These are phyloP conservation scores for Drosophila niveifrons DNA, from an alignment of 2,888 invertebrate genomes.

Conservation along the genomic window DNA sequence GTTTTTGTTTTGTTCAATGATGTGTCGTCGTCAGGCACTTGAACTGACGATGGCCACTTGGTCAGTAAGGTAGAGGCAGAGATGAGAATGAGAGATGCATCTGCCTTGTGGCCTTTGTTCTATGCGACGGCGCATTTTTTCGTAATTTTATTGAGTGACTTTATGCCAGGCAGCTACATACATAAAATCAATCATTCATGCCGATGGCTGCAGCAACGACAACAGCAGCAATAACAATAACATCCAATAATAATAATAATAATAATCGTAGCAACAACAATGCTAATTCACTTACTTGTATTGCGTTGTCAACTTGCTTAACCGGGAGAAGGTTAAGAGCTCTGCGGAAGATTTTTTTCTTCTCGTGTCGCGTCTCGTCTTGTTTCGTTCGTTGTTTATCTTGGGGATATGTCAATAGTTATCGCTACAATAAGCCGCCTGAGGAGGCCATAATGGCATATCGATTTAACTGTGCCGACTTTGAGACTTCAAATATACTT, in stretches of 20 bases:
- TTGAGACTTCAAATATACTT: conserved; percentile 30
- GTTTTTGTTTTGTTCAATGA: conserved; percentile 45
- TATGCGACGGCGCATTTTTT: conserved; percentile 73
- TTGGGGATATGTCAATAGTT: conserved; percentile 68
- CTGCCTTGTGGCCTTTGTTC: conserved; percentile 67
- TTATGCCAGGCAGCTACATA: conserved; percentile 75
- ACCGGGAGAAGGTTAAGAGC: conserved; percentile 64
- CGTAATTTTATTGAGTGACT: conserved; percentile 79
- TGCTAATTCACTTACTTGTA: conserved; percentile 50
- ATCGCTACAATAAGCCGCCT: conserved; percentile 51
- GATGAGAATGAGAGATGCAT: conserved; percentile 54
- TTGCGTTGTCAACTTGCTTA: conserved; percentile 54
- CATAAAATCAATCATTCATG: conserved; percentile 76
- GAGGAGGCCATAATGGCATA: conserved; percentile 53
- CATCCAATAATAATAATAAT: conserved; percentile 44
- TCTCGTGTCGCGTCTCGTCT: conserved; percentile 39
- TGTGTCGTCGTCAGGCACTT: conserved; percentile 55
- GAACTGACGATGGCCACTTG: conserved; percentile 66
- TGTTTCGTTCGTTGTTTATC: conserved; percentile 63
- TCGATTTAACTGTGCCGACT: conserved; percentile 60
- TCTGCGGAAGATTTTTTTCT: conserved; percentile 63
- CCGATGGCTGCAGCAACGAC: conserved; percentile 40
- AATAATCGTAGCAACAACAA: conserved; percentile 38
- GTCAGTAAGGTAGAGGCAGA: conserved; percentile 69
- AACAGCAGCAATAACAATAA: conserved; percentile 36